Percentiles rank a stretch among this genome's conserved stretches.
These are phyloP conservation scores for Temnothorax rugatulus DNA, from an alignment of 2,888 invertebrate genomes.

Conservation along the genomic window DNA sequence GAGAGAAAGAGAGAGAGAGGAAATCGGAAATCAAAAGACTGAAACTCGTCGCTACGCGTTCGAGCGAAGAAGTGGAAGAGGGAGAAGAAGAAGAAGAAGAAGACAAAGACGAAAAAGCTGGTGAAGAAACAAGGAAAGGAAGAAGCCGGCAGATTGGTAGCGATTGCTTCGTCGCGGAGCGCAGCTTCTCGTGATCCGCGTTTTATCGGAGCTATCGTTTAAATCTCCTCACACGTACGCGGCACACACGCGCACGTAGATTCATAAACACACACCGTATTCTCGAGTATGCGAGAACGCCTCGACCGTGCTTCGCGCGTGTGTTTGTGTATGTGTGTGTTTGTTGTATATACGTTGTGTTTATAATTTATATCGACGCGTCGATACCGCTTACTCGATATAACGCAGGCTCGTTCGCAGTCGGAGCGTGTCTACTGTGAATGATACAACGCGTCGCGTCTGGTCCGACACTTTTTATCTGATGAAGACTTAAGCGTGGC, in stretches of 20 bases:
- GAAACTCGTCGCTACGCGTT: conserved; percentile 25
- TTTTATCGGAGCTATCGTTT: conserved; percentile 78
- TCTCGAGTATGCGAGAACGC: conserved; percentile 1
- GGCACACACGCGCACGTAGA: conserved; percentile 31
- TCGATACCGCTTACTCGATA: conserved; percentile 59
- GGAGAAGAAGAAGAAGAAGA: conserved; percentile 40
- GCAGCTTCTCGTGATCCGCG: conserved; percentile 75
- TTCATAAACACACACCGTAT: not conserved
- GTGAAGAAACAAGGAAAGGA: conserved; percentile 45
- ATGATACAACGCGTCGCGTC: conserved; percentile 36
- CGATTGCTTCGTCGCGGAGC: conserved; percentile 72
- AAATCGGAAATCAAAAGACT: conserved; percentile 13
- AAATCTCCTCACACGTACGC: conserved; percentile 69
- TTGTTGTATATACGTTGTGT: not conserved
- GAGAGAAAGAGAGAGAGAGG: too few relatives aligned
- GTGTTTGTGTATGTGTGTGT: not conserved
- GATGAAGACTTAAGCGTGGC: conserved; percentile 47
- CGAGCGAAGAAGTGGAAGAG: conserved; percentile 28
- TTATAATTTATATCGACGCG: conserved; percentile 57
- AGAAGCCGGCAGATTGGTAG: conserved; percentile 77
- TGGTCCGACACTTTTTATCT: conserved; percentile 49
- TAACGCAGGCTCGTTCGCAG: conserved; percentile 14
- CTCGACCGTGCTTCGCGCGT: not conserved
- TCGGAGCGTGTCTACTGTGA: conserved; percentile 7
- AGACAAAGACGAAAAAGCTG: conserved; percentile 24